phyloP scores from a whole-genome alignment of 2,113 vertebrate genomes.

The Tricholaema leucomelas region DNA sequence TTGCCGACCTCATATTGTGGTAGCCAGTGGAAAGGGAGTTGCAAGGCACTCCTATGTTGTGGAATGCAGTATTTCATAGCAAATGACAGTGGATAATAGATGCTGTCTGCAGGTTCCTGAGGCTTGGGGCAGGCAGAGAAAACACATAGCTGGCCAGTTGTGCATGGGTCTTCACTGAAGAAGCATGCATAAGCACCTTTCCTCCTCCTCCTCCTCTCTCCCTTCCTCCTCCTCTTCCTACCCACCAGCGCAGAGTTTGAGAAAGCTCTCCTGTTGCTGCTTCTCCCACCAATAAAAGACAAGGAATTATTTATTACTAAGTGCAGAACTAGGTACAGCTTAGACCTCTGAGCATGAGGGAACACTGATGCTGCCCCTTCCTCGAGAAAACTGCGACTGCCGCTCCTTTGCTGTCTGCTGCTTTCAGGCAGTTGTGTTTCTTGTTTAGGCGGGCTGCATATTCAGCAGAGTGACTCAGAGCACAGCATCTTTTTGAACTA shows the following conservation, averaged over 20 bases:
- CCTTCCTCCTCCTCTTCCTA: neutral
- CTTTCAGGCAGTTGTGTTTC: neutral
- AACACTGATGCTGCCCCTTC: neutral
- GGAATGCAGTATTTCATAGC: neutral
- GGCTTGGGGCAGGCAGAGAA: neutral
- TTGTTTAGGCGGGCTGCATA: neutral
- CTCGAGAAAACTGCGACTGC: neutral
- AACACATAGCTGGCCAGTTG: neutral
- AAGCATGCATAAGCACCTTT: neutral
- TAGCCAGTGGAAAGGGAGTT: neutral
- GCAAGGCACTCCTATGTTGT: neutral
- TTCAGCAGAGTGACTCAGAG: conserved; percentile 5
- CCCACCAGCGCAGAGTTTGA: neutral
- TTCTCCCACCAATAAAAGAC: neutral
- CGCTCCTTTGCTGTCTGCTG: neutral
- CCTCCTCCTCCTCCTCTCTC: neutral
- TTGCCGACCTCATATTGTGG: neutral
- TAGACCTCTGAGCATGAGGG: neutral
- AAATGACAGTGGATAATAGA: neutral
- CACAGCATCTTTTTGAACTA: neutral
- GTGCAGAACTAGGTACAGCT: neutral
- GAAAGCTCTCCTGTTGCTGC: neutral
- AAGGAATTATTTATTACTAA: neutral
- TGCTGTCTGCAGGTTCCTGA: neutral
- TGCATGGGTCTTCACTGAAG: neutral